A percentile compares a stretch with the other conserved stretches of the same genome.
phyloP scores from a whole-genome alignment of 2,113 vertebrate genomes.

The Propithecus coquereli region DNA sequence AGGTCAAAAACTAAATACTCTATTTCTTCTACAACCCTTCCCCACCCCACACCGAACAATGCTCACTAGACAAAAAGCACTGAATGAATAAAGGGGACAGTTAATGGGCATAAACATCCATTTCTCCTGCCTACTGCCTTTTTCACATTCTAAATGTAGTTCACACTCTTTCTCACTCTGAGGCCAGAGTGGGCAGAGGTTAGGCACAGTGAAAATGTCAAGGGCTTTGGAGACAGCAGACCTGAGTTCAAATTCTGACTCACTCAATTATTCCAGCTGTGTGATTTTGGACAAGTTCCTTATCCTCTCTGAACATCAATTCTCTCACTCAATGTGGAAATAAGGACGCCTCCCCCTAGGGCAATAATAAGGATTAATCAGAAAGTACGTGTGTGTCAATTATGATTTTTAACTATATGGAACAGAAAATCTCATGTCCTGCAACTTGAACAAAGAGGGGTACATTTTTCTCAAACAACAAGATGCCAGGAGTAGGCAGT shows the following conservation, averaged over 20 bases:
- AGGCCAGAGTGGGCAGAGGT: neutral
- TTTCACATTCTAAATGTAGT: neutral
- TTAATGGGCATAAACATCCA: fast-evolving
- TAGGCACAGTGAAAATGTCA: neutral
- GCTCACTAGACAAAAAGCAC: neutral
- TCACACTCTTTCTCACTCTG: neutral
- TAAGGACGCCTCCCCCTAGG: neutral
- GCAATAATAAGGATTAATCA: neutral
- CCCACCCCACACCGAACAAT: neutral
- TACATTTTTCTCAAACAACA: neutral
- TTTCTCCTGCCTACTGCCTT: neutral
- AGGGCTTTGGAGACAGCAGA: neutral
- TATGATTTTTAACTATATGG: neutral
- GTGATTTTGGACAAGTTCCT: neutral
- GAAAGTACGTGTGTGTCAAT: neutral
- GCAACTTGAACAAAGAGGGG: neutral
- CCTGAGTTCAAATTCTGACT: neutral
- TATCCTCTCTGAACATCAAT: neutral
- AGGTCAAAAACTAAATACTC: neutral
- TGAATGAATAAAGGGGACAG: neutral
- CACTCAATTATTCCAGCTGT: neutral
- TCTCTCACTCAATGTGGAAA: neutral
- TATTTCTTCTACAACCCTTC: neutral
- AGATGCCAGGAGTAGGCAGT: neutral
- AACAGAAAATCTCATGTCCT: neutral